Evolutionary conservation across 2,113 vertebrate species (phyloP).

Genomic region (Microtus montanus): DNA sequence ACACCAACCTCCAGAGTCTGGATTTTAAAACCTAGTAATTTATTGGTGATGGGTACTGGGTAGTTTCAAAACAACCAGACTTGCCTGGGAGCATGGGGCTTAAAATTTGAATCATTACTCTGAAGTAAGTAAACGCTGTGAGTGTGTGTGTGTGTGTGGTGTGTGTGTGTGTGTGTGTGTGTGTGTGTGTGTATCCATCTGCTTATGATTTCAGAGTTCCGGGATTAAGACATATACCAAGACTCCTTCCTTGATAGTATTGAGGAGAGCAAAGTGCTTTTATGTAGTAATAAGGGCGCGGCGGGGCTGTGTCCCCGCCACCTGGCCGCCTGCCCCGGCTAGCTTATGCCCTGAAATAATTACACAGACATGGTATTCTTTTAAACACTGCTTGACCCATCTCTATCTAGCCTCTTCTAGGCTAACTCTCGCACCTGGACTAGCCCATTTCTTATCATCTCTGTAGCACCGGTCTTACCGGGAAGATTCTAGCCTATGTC

Average conservation of each 20-base stretch:
- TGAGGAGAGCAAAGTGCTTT: neutral
- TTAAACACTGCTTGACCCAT: no score
- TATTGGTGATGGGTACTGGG: neutral
- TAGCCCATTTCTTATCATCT: no score
- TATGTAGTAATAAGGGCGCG: no score
- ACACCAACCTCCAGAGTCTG: constrained; percentile 15
- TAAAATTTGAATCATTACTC: constrained; percentile 13
- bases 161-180: neutral
- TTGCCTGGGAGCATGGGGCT: neutral
- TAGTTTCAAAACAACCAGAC: neutral
- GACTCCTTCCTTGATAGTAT: neutral
- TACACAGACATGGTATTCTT: no score
- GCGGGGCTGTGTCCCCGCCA: no score
- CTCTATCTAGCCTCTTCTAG: no score
- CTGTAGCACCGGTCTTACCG: no score
- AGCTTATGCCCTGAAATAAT: no score
- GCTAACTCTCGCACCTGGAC: no score
- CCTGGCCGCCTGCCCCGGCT: no score
- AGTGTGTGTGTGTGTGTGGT: neutral
- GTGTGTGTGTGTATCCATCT: neutral
- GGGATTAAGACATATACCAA: neutral
- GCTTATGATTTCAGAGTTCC: neutral
- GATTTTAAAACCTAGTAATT: constrained; percentile 30
- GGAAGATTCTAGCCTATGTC: no score
- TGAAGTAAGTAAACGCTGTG: constrained; percentile 4